Evolutionary conservation across 2,113 vertebrate species (phyloP), one percentile per base, ranked within the genome.

Genomic region (Campylomormyrus numenius): DNA sequence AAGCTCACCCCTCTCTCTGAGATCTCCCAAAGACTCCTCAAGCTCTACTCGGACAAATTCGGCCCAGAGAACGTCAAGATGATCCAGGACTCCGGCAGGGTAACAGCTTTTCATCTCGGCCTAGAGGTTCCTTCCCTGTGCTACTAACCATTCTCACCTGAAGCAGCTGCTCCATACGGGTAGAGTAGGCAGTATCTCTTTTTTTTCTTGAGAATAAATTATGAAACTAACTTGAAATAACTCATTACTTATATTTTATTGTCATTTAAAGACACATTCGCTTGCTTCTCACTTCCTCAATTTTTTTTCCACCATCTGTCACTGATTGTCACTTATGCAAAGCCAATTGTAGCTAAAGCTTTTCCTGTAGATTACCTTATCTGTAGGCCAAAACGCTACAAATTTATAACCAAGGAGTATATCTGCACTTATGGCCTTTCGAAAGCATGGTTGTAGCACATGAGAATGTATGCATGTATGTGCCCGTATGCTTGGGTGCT

Each of bases 11-110:
- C 98, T 56, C 96, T 99, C 50, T 98, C 98, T 0, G 98, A 99
- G 95, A 97, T 99, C 90, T 99, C 98, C 9, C 98, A 99, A 94
- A 96, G 98, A 91, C 97, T 99, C 52, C 97, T 99, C 2, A 99
- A 99, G 90, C 96, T 99, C 53, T 99, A 99, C 93, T 99, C 98
- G 0, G 98, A 99, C 93, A 99, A 99, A 95, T 99, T 99, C 94
- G 98, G 98, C 90, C 95, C 97, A 27, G 98, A 99, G 96, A 99
- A 99, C 35, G 98, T 99, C 86, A 98, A 98, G 94, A 99, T 99
- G 97, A 99, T 99, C 92, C 98, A 99, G 90, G 98, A 99, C 95
- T 99, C 98, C 90, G 98, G 98, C 50, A 98, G 96, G 96, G 98
- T 99, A 95, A 89, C 95, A 58, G 1, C 1, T 80, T 13, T 39